Conservation (phyloP, 30 jellyfish, hydroid and myxozoan genomes). For the Chironex yamaguchii region DNA sequence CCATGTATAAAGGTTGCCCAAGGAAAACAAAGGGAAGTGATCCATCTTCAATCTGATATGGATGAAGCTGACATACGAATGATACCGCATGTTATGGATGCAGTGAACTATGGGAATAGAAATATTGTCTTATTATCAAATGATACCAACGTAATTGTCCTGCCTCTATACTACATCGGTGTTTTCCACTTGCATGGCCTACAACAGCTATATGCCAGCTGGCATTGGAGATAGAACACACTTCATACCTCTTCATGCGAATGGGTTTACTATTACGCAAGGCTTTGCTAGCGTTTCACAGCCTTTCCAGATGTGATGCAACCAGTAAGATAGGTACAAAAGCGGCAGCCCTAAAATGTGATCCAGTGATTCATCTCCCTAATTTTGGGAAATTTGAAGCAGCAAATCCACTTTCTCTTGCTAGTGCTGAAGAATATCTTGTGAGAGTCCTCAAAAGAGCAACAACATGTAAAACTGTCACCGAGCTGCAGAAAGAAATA, state of each 20-base stretch:
- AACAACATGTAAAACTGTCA: constrained; percentile 43
- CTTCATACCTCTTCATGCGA: background rate
- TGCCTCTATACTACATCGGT: constrained; percentile 4
- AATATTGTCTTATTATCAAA: constrained; percentile 17
- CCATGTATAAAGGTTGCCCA: background rate
- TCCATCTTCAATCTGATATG: constrained; percentile 9
- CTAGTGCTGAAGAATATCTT: constrained; percentile 14
- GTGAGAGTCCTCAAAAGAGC: constrained; percentile 8
- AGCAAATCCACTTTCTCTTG: background rate
- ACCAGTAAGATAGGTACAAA: constrained; percentile 20
- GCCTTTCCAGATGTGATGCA: constrained; percentile 6
- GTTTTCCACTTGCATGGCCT: constrained; percentile 15
- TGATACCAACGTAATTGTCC: constrained; percentile 3
- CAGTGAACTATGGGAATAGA: background rate
- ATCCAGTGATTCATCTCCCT: background rate
- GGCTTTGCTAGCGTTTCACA: constrained; percentile 16
- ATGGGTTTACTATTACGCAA: background rate
- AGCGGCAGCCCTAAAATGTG: constrained; percentile 8
- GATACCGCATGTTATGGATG: constrained; percentile 47
- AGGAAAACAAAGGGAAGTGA: background rate
- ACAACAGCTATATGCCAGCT: constrained; percentile 4
- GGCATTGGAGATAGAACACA: constrained; percentile 21
- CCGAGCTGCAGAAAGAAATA: constrained; percentile 35
- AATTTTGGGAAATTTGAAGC: background rate
- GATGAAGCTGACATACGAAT: constrained; percentile 44